Evolutionary conservation across 2,888 invertebrate species (phyloP), one percentile per base, ranked within the genome.

Genomic region (Trachelus troglodyta): DNA sequence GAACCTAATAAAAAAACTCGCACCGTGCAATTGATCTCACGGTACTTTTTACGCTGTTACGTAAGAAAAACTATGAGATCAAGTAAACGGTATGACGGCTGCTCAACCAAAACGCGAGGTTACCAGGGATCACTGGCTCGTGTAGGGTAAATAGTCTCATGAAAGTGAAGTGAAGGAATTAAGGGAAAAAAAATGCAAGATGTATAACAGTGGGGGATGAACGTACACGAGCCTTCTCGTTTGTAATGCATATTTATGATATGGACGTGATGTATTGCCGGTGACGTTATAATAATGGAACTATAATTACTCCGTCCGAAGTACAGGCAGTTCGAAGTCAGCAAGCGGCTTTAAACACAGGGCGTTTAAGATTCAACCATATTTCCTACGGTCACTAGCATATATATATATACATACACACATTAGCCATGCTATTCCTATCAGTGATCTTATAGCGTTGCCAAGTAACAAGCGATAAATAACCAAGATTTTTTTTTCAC

Each of bases 221-320:
- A 31, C 35, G 78, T 83, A 84, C 85, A 85, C 85, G 85, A 85
- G 85, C 79, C 82, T 83, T 83, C 83, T 76, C 78, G 84, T 56
- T 56, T 56, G 23, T 83, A 82, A 87, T 89, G 86, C 88, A 90
- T 87, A 86, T 87, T 83, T 82, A 86, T 88, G 86, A 83, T 81
- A 84, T 77, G 69, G 79, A 37, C 79, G 79, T 87, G 89, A 90
- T 88, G 85, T 88, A 90, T 89, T 84, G 85, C 87, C 81, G 84
- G 83, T 88, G 89, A 90, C 89, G 87, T 86, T 87, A 86, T 88
- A 88, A 89, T 89, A 89, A 90, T 87, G 86, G 86, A 81, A 83
- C 88, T 87, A 82, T 88, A 90, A 90, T 90, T 90, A 89, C 87
- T 85, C 81, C 77, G 78, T 76, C 79, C 71, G 74, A 69, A 37